phyloP scores from a whole-genome alignment of 2,888 invertebrate genomes.

The Idaea dimidiata region DNA sequence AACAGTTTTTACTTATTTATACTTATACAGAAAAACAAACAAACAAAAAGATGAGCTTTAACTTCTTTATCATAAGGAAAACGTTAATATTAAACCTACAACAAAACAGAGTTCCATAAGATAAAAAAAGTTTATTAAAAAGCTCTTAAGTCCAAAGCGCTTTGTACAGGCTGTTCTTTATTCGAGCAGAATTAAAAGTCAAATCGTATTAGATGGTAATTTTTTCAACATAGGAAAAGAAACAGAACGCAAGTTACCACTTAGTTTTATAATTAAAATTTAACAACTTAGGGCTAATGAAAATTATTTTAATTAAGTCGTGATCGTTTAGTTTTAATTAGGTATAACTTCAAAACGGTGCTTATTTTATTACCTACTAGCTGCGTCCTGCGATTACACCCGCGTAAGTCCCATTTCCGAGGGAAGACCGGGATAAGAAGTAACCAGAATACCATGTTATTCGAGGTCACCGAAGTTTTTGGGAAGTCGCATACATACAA shows the following conservation, averaged over 20 bases:
- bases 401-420: no score
- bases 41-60: no score
- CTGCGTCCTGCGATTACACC: no score
- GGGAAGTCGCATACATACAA: no score
- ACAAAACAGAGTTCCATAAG: neutral
- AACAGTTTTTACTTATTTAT: no score
- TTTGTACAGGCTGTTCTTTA: neutral
- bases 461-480: no score
- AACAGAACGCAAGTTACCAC: neutral
- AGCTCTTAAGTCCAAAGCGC: conserved; percentile 7
- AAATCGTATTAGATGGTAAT: neutral
- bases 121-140: conserved; percentile 10
- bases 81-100: neutral
- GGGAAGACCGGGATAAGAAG: no score
- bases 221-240: neutral
- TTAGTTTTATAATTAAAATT: neutral
- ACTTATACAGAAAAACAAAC: no score
- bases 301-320: neutral
- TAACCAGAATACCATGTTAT: no score
- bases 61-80: neutral
- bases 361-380: no score
- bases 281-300: neutral
- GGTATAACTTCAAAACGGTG: no score
- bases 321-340: no score
- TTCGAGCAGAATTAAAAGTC: neutral